Percentiles rank a stretch among this genome's conserved stretches.
Conservation (phyloP, 2,797 vertebrate genomes). For the Sarcophilus harrisii region DNA sequence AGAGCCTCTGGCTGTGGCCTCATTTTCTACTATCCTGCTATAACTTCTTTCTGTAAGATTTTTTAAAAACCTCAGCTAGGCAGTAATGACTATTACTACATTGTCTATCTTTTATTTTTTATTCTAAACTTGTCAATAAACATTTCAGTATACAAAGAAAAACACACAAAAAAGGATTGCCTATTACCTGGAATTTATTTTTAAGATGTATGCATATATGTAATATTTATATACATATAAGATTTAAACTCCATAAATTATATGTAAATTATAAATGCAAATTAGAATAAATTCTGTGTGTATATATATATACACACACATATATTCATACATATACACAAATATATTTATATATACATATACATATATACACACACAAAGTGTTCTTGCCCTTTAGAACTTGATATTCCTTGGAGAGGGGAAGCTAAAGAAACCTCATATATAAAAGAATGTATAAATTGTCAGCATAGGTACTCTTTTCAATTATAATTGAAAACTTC, state of each 20-base stretch:
- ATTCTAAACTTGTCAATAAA: neutral
- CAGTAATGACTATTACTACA: neutral
- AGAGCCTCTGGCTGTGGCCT: neutral
- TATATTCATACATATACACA: neutral
- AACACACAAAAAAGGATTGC: neutral
- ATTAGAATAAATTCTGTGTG: neutral
- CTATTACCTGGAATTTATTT: neutral
- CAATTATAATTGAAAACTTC: neutral
- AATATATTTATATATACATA: neutral
- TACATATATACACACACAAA: too few species aligned
- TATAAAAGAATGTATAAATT: neutral
- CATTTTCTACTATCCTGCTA: neutral
- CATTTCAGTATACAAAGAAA: neutral
- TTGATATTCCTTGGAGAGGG: neutral
- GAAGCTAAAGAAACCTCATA: too few species aligned
- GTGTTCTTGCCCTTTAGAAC: neutral
- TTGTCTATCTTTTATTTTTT: neutral
- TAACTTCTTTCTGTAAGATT: neutral
- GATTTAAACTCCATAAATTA: slow-evolving; percentile 20
- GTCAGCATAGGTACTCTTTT: neutral
- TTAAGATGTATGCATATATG: neutral
- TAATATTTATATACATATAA: neutral
- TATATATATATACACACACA: neutral
- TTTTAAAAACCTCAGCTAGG: neutral
- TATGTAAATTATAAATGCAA: slow-evolving; percentile 17